These are phyloP conservation scores for Drosophila cracens DNA, from an alignment of 2,888 invertebrate genomes.

Conservation along the genomic window DNA sequence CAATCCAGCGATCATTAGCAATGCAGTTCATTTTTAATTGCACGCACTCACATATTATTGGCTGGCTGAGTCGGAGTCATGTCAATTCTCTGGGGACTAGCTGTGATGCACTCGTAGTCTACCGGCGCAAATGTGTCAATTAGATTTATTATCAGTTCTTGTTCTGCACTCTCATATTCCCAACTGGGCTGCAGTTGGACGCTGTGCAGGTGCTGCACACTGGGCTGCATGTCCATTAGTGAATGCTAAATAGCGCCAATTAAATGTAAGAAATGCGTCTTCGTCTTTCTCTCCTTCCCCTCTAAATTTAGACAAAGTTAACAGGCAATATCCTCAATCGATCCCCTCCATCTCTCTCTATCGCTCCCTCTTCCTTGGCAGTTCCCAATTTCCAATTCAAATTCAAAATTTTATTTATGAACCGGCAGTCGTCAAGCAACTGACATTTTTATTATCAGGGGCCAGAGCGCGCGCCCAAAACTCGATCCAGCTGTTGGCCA, in stretches of 20 bases:
- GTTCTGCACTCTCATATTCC: slow-evolving; percentile 47
- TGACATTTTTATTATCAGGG: slow-evolving; percentile 83
- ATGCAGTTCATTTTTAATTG: slow-evolving; percentile 70
- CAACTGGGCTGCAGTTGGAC: slow-evolving; percentile 41
- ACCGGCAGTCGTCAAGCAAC: slow-evolving; percentile 73
- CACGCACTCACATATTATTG: slow-evolving; percentile 69
- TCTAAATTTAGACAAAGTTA: slow-evolving; percentile 21
- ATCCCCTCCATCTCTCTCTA: background rate
- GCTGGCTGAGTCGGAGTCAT: slow-evolving; percentile 47
- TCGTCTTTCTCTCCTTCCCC: slow-evolving; percentile 12
- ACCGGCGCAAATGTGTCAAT: slow-evolving; percentile 84
- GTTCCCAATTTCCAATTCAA: slow-evolving; percentile 71
- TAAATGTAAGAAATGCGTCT: slow-evolving; percentile 74
- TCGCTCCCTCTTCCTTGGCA: background rate
- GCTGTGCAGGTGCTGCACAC: slow-evolving; percentile 65
- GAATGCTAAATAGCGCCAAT: slow-evolving; percentile 77
- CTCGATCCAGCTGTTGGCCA: slow-evolving; percentile 65
- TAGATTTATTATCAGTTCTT: slow-evolving; percentile 84
- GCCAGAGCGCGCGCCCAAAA: slow-evolving; percentile 67
- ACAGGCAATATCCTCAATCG: background rate
- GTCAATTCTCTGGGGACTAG: slow-evolving; percentile 60
- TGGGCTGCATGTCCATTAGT: slow-evolving; percentile 74
- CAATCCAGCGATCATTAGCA: slow-evolving; percentile 58
- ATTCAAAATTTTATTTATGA: slow-evolving; percentile 82
- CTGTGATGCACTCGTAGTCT: slow-evolving; percentile 40